Base-by-base conservation (phyloP, 2,113 vertebrate genomes). In the Callaeas wilsoni region DNA sequence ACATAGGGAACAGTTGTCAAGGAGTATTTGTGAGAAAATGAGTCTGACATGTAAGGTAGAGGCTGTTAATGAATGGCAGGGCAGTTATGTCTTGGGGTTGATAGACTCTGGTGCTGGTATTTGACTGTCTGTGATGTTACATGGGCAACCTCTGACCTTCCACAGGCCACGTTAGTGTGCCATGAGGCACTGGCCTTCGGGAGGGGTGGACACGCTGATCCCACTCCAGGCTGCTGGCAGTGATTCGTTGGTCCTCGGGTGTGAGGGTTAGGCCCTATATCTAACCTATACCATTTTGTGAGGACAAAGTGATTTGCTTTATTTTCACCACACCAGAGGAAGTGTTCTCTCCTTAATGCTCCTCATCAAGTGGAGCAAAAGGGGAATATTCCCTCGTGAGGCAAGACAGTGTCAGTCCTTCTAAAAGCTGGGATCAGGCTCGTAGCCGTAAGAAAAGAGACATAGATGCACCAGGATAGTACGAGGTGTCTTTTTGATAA, bases 401-500 rank as follows among this genome's bases (percentile, higher is more conserved):
- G 80, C 78, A 55, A 76, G 76, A 55, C 3, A 2, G 49, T 73
- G 84, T 78, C 92, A 88, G 84, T 73, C 85, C 80, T 79, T 94
- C 79, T 91, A 65, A 95, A 81, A 67, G 65, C 81, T 21, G n/a
- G 78, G 37, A 81, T 77, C 83, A 60, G 90, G 70, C 80, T 53
- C 1, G 0, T 50, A 79, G 46, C 46, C 27, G 3, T 85, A 29
- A 87, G 84, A 90, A 82, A 20, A 87, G 69, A 93, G 87, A 50
- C 83, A 30, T 7, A 74, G 85, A 81, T 96, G 86, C 78, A 90
- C 89, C 14, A 23, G 77, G 71, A 85, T 75, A 84, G 44, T 57
- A 50, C 0, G 3, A 95, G 60, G 79, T 92, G 94, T 93, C 57
- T 87, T 94, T 96, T 93, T 95, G 94, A 97, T 92, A 95, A 73